Percentiles rank a stretch among this genome's conserved stretches.
Evolutionary conservation across 1,140 invertebrate genomes (phyloP).

Genomic region (Orchesella cincta): DNA sequence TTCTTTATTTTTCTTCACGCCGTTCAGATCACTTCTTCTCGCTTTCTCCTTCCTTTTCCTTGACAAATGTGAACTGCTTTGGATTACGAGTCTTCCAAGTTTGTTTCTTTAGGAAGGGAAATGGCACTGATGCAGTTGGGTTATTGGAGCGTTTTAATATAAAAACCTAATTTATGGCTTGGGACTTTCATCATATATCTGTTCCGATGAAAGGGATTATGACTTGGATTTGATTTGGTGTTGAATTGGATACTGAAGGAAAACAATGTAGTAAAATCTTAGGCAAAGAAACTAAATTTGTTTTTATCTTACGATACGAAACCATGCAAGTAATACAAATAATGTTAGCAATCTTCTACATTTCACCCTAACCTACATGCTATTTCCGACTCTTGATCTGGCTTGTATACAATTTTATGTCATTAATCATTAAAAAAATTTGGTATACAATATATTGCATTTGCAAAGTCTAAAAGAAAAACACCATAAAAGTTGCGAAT

Average conservation of each 20-base stretch:
- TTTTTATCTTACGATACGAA: too few relatives aligned
- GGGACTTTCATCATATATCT: constrained; percentile 17
- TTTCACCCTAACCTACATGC: too few relatives aligned
- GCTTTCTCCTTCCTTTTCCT: neutral
- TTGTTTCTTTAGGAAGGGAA: too few relatives aligned
- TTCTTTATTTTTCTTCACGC: constrained; percentile 9
- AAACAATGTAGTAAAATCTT: constrained; percentile 8
- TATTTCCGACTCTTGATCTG: too few relatives aligned
- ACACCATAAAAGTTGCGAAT: neutral
- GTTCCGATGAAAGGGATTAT: constrained; percentile 10
- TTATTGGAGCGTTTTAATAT: constrained; percentile 6
- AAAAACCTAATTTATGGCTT: constrained; percentile 8
- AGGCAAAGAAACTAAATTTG: too few relatives aligned
- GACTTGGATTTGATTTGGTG: constrained; percentile 20
- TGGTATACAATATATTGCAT: too few relatives aligned
- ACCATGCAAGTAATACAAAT: too few relatives aligned
- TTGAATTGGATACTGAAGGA: neutral
- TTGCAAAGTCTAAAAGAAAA: too few relatives aligned
- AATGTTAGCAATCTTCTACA: too few relatives aligned
- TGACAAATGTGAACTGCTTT: constrained; percentile 28
- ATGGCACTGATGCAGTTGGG: neutral
- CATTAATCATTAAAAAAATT: too few relatives aligned
- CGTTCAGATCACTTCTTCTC: neutral
- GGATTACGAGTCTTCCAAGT: constrained; percentile 6
- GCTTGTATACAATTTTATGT: too few relatives aligned